These are phyloP conservation scores for Spinibarbus caldwelli DNA, from an alignment of 2,797 vertebrate genomes.

Conservation along the genomic window DNA sequence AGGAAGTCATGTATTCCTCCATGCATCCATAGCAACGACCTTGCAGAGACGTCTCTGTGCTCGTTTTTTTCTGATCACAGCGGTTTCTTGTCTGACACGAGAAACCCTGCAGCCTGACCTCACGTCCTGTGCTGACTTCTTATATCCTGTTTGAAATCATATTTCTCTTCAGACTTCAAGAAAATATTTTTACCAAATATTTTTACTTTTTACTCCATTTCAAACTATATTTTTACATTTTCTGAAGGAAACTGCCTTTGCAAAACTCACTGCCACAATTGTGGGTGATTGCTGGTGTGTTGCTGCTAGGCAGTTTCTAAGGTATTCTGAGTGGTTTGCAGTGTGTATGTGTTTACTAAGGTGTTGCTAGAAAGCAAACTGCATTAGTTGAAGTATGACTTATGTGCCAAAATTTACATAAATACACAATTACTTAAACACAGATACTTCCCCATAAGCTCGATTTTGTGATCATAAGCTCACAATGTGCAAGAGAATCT, in stretches of 20 bases:
- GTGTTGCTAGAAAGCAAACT: constrained; percentile 9
- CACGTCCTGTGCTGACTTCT: constrained; percentile 76
- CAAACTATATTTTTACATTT: too few relatives aligned
- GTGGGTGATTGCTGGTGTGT: neutral
- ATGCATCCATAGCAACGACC: constrained; percentile 25
- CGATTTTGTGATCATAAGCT: neutral
- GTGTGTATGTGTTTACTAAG: neutral
- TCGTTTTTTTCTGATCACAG: constrained; percentile 45
- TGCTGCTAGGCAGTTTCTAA: constrained; percentile 5
- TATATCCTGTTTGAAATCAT: constrained; percentile 73
- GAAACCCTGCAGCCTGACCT: constrained; percentile 65
- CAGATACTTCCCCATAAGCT: neutral
- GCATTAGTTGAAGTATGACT: neutral
- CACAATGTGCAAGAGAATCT: neutral
- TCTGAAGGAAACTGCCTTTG: too few relatives aligned
- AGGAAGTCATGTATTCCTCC: constrained; percentile 11
- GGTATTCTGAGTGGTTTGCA: neutral
- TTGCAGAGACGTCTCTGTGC: constrained; percentile 28
- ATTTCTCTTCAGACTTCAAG: constrained; percentile 60
- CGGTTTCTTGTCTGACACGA: constrained; percentile 11
- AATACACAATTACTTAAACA: neutral
- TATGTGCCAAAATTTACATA: neutral
- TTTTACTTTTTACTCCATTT: too few relatives aligned
- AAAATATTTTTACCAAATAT: too few relatives aligned
- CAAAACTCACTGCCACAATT: too few relatives aligned